Evolutionary conservation across 1,140 invertebrate species (phyloP).

Genomic region (Ectropis grisescens): DNA sequence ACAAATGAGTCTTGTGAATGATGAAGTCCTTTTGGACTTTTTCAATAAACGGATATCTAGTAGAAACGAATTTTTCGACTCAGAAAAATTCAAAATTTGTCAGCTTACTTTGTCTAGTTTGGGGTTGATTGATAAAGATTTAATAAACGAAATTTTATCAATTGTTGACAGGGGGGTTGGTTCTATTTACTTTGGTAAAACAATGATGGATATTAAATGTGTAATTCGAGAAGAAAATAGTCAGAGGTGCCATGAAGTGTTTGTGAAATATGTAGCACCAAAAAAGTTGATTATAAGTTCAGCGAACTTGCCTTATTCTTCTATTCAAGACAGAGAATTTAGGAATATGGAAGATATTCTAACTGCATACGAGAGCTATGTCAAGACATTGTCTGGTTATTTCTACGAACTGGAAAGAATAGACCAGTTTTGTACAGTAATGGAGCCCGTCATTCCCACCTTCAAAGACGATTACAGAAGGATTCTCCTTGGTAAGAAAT

Average conservation of each 20-base stretch:
- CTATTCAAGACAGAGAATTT: conserved; percentile 30
- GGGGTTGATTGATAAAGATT: conserved; percentile 28
- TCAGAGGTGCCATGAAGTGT: conserved; percentile 30
- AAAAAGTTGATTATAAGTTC: conserved; percentile 25
- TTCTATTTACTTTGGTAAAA: conserved; percentile 32
- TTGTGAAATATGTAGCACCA: conserved; percentile 23
- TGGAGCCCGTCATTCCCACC: conserved; percentile 35
- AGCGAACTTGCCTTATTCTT: conserved; percentile 24
- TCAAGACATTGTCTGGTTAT: conserved; percentile 27
- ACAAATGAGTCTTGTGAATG: too few relatives aligned
- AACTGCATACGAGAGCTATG: conserved; percentile 20
- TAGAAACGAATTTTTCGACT: too few relatives aligned
- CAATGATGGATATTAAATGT: conserved; percentile 36
- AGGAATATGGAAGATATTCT: conserved; percentile 28
- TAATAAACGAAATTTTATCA: conserved; percentile 30
- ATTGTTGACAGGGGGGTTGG: conserved; percentile 1
- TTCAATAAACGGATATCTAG: too few relatives aligned
- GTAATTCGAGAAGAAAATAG: conserved; percentile 21
- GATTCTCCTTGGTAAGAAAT: conserved; percentile 31
- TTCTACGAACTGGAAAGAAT: conserved; percentile 39
- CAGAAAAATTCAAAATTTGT: too few relatives aligned
- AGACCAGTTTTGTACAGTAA: conserved; percentile 31
- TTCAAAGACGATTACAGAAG: conserved; percentile 45
- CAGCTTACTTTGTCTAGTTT: too few relatives aligned
- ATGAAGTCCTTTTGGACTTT: too few relatives aligned